Evolutionary conservation across 2,888 invertebrate genomes (phyloP), one percentile per base, ranked within the genome.

Genomic region (Melanostoma mellinum): DNA sequence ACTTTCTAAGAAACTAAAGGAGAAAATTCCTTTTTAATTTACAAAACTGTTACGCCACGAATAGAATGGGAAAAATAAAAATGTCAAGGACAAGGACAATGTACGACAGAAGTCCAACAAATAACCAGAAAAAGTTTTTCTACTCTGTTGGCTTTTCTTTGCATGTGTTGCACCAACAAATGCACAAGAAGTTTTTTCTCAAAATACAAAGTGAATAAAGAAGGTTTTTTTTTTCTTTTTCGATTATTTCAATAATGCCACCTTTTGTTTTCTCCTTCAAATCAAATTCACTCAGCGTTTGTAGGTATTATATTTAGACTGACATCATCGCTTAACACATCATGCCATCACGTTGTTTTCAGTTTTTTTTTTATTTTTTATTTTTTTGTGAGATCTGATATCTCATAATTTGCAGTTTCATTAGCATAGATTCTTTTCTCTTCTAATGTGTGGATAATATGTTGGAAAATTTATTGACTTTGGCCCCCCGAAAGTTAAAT

Each of bases 301-400:
- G 36, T 38, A 75, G 38, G 20, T 20, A 20, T 46, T 42, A 36
- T 53, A 61, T 20, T 42, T 20, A n/a, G 38, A 61, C 38, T 81
- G 81, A 81, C 77, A 81, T 81, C 81, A 81, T 72, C 81, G 60
- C 40, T 71, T 71, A 76, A 61, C 71, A 76, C 71, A 48, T 65
- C 50, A 56, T 71, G 52, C 32, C 52, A 60, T 58, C 72, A 65
- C 6, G 50, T 52, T 72, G 52, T 10, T 32, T 33, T 58, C 10
- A 42, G 8, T 44, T 75, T 53, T 61, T 10, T 60, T 20, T 68
- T 48, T 42, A 6, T 60, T 56, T 32, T 42, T n/a, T 9, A 30
- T 1, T 42, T n/a, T n/a, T 60, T 55, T 33, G 35, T 55, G 55
- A 55, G 42, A 46, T 69, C 38, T 52, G 48, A 40, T 60, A 61